Conservation (phyloP, 2,888 invertebrate species). For the Eupithecia subfuscata region DNA sequence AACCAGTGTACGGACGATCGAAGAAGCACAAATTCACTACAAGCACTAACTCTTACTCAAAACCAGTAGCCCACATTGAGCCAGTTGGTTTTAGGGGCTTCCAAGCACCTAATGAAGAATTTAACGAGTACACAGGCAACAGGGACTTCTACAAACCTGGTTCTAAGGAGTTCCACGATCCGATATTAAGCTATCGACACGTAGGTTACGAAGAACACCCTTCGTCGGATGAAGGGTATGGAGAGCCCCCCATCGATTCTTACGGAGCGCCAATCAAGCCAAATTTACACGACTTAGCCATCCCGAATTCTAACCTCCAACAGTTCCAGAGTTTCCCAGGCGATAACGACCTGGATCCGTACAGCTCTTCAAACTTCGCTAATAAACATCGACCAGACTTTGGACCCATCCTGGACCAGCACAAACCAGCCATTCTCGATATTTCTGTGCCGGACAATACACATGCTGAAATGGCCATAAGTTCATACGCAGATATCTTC, state of each 20-base stretch:
- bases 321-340: conserved; percentile 44
- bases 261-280: conserved; percentile 61
- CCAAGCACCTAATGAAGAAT: not conserved
- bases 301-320: conserved; percentile 43
- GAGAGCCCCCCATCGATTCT: conserved; percentile 66
- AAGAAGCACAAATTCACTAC: conserved; percentile 37
- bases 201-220: not conserved
- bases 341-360: conserved; percentile 44
- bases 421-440: conserved; percentile 48
- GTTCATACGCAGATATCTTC: conserved; percentile 51
- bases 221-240: conserved; percentile 49
- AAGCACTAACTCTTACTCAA: conserved; percentile 43
- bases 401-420: not conserved
- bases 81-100: conserved; percentile 12
- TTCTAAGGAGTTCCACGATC: conserved; percentile 26
- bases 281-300: conserved; percentile 45
- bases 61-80: conserved; percentile 43
- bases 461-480: conserved; percentile 46
- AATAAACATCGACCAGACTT: not conserved
- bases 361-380: conserved; percentile 41
- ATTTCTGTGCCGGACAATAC: conserved; percentile 30
- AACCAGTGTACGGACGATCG: conserved; percentile 52
- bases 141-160: conserved; percentile 25
- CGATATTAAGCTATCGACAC: conserved; percentile 43
- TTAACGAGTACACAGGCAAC: conserved; percentile 1